Conservation (phyloP, 2,113 vertebrate genomes). For the Ramphastos sulfuratus region DNA sequence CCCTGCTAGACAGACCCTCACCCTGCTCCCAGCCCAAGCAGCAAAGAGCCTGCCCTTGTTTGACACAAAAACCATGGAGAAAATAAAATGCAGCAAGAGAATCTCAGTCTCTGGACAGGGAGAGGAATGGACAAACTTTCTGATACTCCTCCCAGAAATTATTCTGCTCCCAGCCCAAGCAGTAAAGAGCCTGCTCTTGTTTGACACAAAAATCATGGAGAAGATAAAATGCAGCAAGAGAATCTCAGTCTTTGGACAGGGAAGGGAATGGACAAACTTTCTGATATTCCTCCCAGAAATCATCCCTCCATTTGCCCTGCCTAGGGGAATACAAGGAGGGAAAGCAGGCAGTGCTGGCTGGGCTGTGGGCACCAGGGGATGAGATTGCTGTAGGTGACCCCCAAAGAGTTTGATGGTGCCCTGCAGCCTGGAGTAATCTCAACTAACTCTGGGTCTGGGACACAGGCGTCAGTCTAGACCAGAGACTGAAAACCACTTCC, state of each 20-base stretch:
- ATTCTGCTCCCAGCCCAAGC: too few relatives aligned
- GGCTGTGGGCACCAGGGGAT: background rate
- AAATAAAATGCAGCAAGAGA: background rate
- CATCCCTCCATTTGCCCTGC: background rate
- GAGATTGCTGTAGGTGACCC: background rate
- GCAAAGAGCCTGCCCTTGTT: background rate
- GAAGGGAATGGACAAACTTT: background rate
- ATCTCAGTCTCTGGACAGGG: background rate
- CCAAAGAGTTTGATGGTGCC: rapidly evolving
- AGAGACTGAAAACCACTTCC: background rate
- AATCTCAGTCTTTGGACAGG: background rate
- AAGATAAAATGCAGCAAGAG: background rate
- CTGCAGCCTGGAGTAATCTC: background rate
- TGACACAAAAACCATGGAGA: background rate
- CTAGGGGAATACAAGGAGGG: background rate
- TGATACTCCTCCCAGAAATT: too few relatives aligned
- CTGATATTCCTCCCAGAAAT: background rate
- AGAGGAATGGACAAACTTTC: background rate
- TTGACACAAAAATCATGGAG: background rate
- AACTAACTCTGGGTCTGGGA: background rate
- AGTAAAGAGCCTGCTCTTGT: background rate
- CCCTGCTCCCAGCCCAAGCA: background rate
- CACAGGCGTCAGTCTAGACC: background rate
- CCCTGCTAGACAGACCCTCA: background rate
- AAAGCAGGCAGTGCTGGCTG: rapidly evolving